phyloP scores from a whole-genome alignment of 1,140 invertebrate genomes.

The Sitophilus oryzae region DNA sequence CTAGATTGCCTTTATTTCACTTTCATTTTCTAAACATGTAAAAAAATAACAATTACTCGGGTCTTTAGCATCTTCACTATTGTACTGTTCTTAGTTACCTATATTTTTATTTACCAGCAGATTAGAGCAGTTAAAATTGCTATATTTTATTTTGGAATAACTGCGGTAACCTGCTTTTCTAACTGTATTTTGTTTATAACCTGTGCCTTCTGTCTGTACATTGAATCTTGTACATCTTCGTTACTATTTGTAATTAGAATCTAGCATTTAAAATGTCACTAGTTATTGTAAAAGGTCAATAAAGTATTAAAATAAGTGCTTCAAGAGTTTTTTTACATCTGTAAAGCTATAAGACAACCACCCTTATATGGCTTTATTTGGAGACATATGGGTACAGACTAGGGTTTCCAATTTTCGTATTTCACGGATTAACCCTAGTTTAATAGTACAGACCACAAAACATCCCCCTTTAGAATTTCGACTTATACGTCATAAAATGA shows the following conservation, averaged over 20 bases:
- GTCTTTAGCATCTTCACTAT: no score
- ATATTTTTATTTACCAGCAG: no score
- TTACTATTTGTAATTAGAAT: constrained; percentile 29
- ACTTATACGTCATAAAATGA: no score
- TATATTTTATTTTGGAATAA: not conserved
- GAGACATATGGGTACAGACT: no score
- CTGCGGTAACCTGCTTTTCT: not conserved
- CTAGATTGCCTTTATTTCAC: not conserved
- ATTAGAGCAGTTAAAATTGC: not conserved
- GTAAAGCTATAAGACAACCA: constrained; percentile 3
- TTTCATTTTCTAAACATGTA: not conserved
- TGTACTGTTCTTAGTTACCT: no score
- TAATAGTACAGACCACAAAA: no score
- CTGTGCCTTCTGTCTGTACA: constrained; percentile 42
- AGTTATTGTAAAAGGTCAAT: constrained; percentile 1
- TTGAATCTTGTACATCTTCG: constrained; percentile 29
- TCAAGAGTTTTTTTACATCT: no score
- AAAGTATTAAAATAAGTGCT: constrained; percentile 9
- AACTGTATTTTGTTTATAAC: constrained; percentile 30
- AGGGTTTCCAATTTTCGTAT: no score
- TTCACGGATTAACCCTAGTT: no score
- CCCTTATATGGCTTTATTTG: no score
- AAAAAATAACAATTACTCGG: no score
- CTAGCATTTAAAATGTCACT: constrained; percentile 19
- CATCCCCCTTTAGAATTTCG: no score